phyloP scores from a whole-genome alignment of 2,797 vertebrate genomes.

The Pelodytes ibericus region DNA sequence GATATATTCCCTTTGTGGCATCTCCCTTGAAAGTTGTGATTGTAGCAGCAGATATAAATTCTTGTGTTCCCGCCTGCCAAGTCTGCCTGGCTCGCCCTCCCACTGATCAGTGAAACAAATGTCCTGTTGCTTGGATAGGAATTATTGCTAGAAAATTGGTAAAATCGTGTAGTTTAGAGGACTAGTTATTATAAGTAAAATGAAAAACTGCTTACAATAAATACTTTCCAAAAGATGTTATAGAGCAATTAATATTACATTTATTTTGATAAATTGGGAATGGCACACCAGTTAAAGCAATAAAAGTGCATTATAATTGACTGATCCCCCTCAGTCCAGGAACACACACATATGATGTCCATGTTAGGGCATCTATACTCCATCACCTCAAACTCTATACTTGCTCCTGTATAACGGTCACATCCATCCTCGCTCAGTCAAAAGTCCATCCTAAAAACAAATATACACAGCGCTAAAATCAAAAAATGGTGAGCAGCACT shows the following conservation, averaged over 20 bases:
- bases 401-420: too few species aligned
- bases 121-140: background rate
- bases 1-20: background rate
- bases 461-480: too few species aligned
- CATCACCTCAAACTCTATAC: too few species aligned
- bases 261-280: too few species aligned
- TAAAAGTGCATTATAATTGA: too few species aligned
- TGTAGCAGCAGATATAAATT: background rate
- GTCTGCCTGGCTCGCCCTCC: background rate
- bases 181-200: background rate
- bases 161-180: background rate
- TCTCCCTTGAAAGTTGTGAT: background rate
- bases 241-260: background rate
- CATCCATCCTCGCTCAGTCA: too few species aligned
- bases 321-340: too few species aligned
- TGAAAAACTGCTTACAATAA: background rate
- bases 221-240: background rate
- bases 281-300: too few species aligned
- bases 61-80: background rate
- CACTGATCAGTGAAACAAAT: background rate
- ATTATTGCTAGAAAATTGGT: background rate
- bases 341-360: too few species aligned
- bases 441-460: too few species aligned
- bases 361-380: too few species aligned
- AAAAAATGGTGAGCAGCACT: too few species aligned